Percentiles rank a stretch among this genome's conserved stretches.
phyloP scores from a whole-genome alignment of 2,888 invertebrate genomes.

The Sarcophaga rosellei region DNA sequence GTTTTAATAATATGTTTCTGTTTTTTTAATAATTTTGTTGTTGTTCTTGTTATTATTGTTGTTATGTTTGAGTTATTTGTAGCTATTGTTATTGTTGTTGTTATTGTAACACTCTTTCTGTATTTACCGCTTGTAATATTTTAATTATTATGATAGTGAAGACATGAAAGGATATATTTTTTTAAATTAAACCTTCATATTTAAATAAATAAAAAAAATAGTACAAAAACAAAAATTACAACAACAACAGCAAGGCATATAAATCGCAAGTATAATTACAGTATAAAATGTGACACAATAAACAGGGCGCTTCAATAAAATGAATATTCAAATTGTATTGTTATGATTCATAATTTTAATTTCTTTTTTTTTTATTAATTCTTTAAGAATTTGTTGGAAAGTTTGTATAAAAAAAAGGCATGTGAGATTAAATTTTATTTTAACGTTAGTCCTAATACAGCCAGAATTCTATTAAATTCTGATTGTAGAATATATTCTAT shows the following conservation, averaged over 20 bases:
- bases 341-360: background rate
- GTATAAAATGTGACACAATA: background rate
- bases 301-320: constrained; percentile 22
- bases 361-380: background rate
- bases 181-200: constrained; percentile 47
- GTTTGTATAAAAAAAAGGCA: too few species aligned
- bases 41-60: constrained; percentile 40
- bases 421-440: too few species aligned
- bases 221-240: constrained; percentile 21
- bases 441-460: too few species aligned
- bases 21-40: constrained; percentile 50
- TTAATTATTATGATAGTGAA: constrained; percentile 69
- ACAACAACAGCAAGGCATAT: background rate
- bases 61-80: constrained; percentile 38
- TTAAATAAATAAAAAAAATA: background rate
- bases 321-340: background rate
- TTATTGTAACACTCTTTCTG: constrained; percentile 39
- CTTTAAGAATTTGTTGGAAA: too few species aligned
- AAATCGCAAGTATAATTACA: background rate
- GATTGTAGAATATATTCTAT: too few species aligned
- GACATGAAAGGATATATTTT: constrained; percentile 65
- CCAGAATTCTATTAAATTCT: too few species aligned
- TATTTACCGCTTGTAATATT: constrained; percentile 69
- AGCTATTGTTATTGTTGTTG: constrained; percentile 28
- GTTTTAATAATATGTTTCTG: too few species aligned